Base-by-base conservation (phyloP, 2,113 vertebrate species). In the Mustela lutreola region DNA sequence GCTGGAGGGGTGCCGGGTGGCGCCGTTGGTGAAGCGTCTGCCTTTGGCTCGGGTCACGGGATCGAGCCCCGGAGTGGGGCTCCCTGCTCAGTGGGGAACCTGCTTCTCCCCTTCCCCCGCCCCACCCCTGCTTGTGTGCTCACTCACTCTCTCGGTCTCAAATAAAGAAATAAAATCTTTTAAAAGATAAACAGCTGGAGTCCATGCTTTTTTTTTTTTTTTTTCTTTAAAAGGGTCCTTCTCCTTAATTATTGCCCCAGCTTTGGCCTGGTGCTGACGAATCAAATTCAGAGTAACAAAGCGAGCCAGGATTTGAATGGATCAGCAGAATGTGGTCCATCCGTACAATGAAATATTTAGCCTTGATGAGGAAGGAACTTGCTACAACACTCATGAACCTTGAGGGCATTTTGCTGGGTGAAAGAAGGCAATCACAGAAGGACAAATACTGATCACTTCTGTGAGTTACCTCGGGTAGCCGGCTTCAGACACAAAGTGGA, bases 371-470 rank as follows among this genome's bases (percentile, higher is more conserved):
- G 60, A 80, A 15, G 45, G 48, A 11, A 5, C 26, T 2, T 5
- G 31, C 42, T 6, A 6, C 6, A 28, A 5, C 1, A 0, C 1
- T 1, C 67, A 0, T 7, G 78, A 36, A 5, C n/a, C 85, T n/a
- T 9, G 78, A 76, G 36, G 90, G 5, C 8, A 0, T 1, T 36
- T 11, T 5, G 31, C 19, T 39, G 2, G 26, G 83, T 15, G 36
- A 36, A 42, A 2, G 24, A 1, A 76, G 33, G 18, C 7, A 1
- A 90, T 33, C 19, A 9, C 24, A 56, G 48, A 45, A 73, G 94
- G 31, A 26, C 21, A 36, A 0, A 2, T 7, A 24, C 7, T 11
- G 21, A 28, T 7, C 7, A 19, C 39, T 26, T 12, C 39, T 1
- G 2, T 5, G 70, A 70, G 39, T 33, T 16, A 19, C 50, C 39